Percentiles rank a stretch among this genome's conserved stretches.
Conservation (phyloP, 2,113 vertebrate species). For the Globicephala melas region DNA sequence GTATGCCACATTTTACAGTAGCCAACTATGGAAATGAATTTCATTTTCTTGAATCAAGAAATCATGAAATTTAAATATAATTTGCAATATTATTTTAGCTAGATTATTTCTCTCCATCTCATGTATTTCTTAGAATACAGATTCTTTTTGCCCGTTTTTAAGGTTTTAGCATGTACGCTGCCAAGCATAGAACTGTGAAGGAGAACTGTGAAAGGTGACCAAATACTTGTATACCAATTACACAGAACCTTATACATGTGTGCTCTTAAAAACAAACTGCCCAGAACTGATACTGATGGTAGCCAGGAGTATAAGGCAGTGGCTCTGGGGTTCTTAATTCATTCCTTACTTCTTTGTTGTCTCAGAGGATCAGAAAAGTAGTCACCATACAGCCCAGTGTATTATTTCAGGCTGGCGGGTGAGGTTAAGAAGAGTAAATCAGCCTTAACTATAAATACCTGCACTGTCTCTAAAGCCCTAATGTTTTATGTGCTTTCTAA, state of each 20-base stretch:
- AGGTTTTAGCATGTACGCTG: constrained; percentile 53
- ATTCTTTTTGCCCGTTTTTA: constrained; percentile 51
- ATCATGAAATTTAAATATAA: constrained; percentile 59
- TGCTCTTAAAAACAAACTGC: not conserved
- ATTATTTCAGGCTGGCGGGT: not conserved
- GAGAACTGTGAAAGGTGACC: constrained; percentile 55
- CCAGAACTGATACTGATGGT: not conserved
- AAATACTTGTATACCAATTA: constrained; percentile 28
- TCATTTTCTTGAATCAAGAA: constrained; percentile 75
- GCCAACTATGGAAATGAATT: constrained; percentile 43
- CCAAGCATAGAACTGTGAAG: constrained; percentile 75
- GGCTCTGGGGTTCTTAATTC: constrained; percentile 50
- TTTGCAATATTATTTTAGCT: constrained; percentile 62
- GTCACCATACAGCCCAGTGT: not conserved
- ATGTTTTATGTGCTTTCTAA: constrained; percentile 51
- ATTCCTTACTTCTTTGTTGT: not conserved
- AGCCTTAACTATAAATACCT: constrained; percentile 47
- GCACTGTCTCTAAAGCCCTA: not conserved
- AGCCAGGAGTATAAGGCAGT: constrained; percentile 16
- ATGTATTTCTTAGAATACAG: constrained; percentile 59
- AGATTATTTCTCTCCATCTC: constrained; percentile 51
- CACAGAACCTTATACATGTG: constrained; percentile 22
- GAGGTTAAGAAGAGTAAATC: not conserved
- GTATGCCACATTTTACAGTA: constrained; percentile 72
- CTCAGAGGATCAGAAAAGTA: not conserved